These are phyloP conservation scores for Distichodus sexfasciatus DNA, from an alignment of 2,797 vertebrate genomes.

Conservation along the genomic window DNA sequence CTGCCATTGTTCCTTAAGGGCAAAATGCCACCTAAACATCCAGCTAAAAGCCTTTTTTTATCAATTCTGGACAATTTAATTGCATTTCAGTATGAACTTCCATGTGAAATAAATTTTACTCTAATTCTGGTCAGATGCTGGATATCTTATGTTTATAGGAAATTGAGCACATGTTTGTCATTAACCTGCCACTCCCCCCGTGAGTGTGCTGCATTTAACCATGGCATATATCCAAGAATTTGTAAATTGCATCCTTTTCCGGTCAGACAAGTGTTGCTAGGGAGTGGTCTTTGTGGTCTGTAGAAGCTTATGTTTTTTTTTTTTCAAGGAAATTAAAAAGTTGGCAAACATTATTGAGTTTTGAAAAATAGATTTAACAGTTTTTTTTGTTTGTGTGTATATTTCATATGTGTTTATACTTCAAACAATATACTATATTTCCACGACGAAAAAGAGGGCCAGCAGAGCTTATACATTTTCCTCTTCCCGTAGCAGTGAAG, in stretches of 20 bases:
- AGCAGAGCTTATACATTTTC: conserved; percentile 1
- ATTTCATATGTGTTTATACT: no score
- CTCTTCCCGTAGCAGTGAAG: not conserved
- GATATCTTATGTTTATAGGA: not conserved
- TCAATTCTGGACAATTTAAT: not conserved
- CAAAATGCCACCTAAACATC: not conserved
- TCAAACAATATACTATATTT: no score
- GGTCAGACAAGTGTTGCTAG: conserved; percentile 35
- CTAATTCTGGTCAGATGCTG: not conserved
- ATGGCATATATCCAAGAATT: conserved; percentile 36
- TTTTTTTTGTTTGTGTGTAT: no score
- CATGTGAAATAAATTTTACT: not conserved
- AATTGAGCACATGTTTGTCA: not conserved
- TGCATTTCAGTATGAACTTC: not conserved
- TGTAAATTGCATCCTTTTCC: conserved; percentile 42
- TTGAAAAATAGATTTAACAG: no score
- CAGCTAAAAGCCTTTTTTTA: not conserved
- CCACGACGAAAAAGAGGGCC: conserved; percentile 7
- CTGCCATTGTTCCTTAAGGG: no score
- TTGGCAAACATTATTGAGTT: no score
- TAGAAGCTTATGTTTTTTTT: no score
- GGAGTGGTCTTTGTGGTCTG: not conserved
- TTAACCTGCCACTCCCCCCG: not conserved
- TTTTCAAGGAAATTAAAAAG: no score
- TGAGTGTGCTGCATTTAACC: conserved; percentile 32